A percentile compares a stretch with the other conserved stretches of the same genome.
Evolutionary conservation across 2,113 vertebrate genomes (phyloP).

Genomic region (Podiceps cristatus): DNA sequence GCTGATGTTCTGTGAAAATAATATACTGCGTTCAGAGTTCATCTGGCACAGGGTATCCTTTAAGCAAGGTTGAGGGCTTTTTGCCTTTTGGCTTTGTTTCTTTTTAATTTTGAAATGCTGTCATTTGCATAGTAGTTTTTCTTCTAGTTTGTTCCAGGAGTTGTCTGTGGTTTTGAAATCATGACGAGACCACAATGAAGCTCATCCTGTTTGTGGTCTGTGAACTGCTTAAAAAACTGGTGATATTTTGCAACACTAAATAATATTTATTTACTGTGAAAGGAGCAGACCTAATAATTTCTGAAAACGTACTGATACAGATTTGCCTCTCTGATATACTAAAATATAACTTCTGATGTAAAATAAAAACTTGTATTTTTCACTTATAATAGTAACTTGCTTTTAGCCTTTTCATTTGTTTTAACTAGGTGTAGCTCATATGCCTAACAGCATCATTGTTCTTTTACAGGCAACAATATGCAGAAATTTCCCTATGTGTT

Average conservation of each 20-base stretch:
- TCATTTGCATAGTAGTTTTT: background rate
- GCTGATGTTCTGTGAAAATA: background rate
- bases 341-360: background rate
- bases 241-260: background rate
- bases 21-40: background rate
- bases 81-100: background rate
- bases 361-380: background rate
- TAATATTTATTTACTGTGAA: background rate
- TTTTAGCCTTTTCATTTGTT: background rate
- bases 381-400: background rate
- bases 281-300: background rate
- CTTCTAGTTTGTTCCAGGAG: background rate
- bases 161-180: background rate
- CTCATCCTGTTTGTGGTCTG: background rate
- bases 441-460: background rate
- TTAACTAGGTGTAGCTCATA: background rate
- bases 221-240: background rate
- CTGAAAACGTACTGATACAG: background rate
- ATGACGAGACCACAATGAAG: background rate
- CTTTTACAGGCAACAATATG: background rate
- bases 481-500: background rate
- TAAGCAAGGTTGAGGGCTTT: background rate
- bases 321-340: background rate
- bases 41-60: background rate
- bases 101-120: background rate